Evolutionary conservation across 2,888 invertebrate species (phyloP), one percentile per base, ranked within the genome.

Genomic region (Euspilapteryx auroguttella): DNA sequence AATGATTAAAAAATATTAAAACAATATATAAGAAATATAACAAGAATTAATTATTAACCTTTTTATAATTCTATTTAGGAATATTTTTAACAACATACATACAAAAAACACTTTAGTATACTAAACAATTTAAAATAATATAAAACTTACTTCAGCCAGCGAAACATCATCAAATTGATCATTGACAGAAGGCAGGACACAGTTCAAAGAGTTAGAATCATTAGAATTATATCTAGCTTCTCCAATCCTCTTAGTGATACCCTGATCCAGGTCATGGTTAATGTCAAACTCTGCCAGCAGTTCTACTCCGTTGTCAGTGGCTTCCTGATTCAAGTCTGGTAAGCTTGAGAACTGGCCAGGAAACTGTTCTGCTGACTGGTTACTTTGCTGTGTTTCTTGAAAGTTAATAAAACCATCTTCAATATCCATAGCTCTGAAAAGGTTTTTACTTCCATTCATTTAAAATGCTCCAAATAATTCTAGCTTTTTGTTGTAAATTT

Each of bases 171-270:
- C 66, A 50, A 49, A 62, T 5, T 59, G 58, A 32, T 64, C 59
- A 47, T 55, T 59, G 24, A 73, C 54, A 17, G 69, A 73, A 13
- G 73, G 75, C 24, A 75, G 44, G 12, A 75, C 66, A 55, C 73
- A 75, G 37, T 75, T 73, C 24, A 73, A 39, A 21, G 64, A 66
- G 33, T 50, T 51, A 21, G 52, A 47, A 12, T 49, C 47, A 40
- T 45, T 47, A 31, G 20, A 9, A 9, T 12, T 17, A 25, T 27
- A 21, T 15, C 26, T 14, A 17, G 25, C 11, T 9, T 30, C 12
- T 17, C 9, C 8, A n/a, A 14, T 24, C 10, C 11, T 24, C 7
- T 14, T 29, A 6, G 41, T 37, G 28, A 55, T 56, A 12, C 49
- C 54, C 33, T 57, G 47, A 32, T 63, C 55, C 32, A 46, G 42